These are phyloP conservation scores for Cosmia trapezina DNA, from an alignment of 2,888 invertebrate genomes.

Conservation along the genomic window DNA sequence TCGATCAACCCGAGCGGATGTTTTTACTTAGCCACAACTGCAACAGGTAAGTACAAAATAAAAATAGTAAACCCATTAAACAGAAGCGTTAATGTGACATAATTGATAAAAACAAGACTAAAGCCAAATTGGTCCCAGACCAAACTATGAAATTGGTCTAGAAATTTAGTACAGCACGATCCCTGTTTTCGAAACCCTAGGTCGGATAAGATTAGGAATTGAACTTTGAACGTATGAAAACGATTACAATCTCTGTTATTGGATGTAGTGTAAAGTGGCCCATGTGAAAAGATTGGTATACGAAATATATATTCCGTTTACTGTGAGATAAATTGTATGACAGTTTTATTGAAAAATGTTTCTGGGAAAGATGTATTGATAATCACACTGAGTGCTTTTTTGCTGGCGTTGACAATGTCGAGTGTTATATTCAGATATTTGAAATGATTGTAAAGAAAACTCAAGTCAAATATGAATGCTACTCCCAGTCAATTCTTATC, in stretches of 20 bases:
- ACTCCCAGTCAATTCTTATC: not conserved
- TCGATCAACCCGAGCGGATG: too few relatives aligned
- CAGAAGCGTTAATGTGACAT: slow-evolving; percentile 8
- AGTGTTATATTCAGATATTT: slow-evolving; percentile 19
- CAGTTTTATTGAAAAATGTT: slow-evolving; percentile 51
- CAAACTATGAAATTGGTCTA: slow-evolving; percentile 33
- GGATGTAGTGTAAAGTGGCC: slow-evolving; percentile 37
- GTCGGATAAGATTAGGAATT: slow-evolving; percentile 53
- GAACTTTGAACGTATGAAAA: slow-evolving; percentile 58
- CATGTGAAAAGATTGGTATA: slow-evolving; percentile 46
- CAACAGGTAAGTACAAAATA: slow-evolving; percentile 11
- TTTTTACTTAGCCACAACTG: too few relatives aligned
- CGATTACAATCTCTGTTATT: slow-evolving; percentile 57
- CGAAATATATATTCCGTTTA: slow-evolving; percentile 22
- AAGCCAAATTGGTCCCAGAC: slow-evolving; percentile 35
- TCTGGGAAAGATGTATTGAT: slow-evolving; percentile 38
- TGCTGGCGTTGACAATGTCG: slow-evolving; percentile 28
- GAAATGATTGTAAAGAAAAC: slow-evolving; percentile 26
- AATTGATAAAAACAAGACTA: slow-evolving; percentile 32
- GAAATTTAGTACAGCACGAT: slow-evolving; percentile 41
- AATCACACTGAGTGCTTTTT: slow-evolving; percentile 57
- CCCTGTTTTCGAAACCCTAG: slow-evolving; percentile 38
- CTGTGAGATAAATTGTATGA: slow-evolving; percentile 28
- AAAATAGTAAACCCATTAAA: slow-evolving; percentile 6
- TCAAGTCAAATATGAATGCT: not conserved